Base-by-base conservation (phyloP, 2,888 invertebrate species). In the Theretra japonica region DNA sequence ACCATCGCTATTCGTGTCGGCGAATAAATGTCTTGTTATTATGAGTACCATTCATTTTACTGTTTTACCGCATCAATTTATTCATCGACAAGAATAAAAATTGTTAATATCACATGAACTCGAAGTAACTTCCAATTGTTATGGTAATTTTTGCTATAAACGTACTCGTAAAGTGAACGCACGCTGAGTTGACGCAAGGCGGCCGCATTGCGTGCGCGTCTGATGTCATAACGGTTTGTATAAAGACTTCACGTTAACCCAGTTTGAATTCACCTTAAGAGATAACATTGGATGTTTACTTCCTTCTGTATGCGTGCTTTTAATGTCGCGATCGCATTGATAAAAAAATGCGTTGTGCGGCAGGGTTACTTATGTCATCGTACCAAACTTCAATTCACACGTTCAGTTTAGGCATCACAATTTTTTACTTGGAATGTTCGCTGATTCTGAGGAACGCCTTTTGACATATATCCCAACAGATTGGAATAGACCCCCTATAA, bases 51-150 rank as follows among this genome's bases (percentile, higher is more conserved):
- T 60, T 15, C 23, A 21, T 62, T 17, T 41, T 48, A 11, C 23
- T 15, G 48, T 65, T 23, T 53, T 23, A 48, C 17, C 11, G 41
- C 11, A 7, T 48, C 23, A 23, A 48, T 65, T 65, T 48, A 48
- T 65, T 65, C 41, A 48, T 48, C 23, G 48, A 48, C 17, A 65
- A 48, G 48, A 65, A 65, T 48, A 48, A 65, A 23, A 65, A 41
- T 53, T 7, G 53, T 17, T 53, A 53, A 48, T 65, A 48, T 17
- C 65, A 17, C 23, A 23, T 23, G 17, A 65, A 48, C 11, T 48
- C 15, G 23, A 6, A 41, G 41, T 11, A 15, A 17, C 23, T 17
- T 23, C 6, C 4, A 48, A 17, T 65, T 65, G 17, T 48, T 65
- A 23, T 48, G 48, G 41, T 62, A 41, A 41, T 41, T 11, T 62